Base-by-base conservation (phyloP, 2,797 vertebrate genomes). In the Todus mexicanus region DNA sequence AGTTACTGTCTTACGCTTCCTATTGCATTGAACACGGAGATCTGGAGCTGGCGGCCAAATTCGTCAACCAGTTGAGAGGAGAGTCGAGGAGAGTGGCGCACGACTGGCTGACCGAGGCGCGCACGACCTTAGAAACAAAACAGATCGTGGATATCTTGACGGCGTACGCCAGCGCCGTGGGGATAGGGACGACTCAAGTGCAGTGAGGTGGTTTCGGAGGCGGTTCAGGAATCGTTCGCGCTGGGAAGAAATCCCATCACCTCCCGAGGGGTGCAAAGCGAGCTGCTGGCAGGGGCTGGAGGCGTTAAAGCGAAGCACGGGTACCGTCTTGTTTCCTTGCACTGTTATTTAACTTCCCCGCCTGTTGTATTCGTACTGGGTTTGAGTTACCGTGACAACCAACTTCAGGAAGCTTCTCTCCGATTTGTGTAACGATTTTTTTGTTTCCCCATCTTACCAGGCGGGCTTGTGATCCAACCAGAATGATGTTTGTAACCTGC, bases 11-110 rank as follows among this genome's bases (percentile, higher is more conserved):
- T 2, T 99, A 99, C 0, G 99, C 99, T 11, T 98, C 98, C 20
- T 99, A 98, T 53, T 98, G 99, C 97, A 96, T 99, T 17, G 99
- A 99, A 83, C 99, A 98, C 0, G 99, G 99, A 3, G 99, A 99
- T n/a, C 97, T 99, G 94, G 99, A 99, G 98, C 95, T 99, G 85
- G 99, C 99, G 0, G 99, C 99, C 6, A 99, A 99, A 88, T 98
- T 99, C 61, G 98, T 99, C 74, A 99, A 99, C 97, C 99, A 99
- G 97, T 72, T 99, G 73, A 97, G 97, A 69, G 99, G 99, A 11
- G 99, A 99, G 96, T 97, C 99, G 0, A 97, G 99, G 92, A 97
- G 98, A 31, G 99, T 99, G 93, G 98, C 98, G 1, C 98, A 98
- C 61, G 99, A 99, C 98, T 99, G 99, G 99, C 98, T 99, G 76